These are phyloP conservation scores for Vanessa atalanta DNA, from an alignment of 1,140 invertebrate genomes.

Conservation along the genomic window DNA sequence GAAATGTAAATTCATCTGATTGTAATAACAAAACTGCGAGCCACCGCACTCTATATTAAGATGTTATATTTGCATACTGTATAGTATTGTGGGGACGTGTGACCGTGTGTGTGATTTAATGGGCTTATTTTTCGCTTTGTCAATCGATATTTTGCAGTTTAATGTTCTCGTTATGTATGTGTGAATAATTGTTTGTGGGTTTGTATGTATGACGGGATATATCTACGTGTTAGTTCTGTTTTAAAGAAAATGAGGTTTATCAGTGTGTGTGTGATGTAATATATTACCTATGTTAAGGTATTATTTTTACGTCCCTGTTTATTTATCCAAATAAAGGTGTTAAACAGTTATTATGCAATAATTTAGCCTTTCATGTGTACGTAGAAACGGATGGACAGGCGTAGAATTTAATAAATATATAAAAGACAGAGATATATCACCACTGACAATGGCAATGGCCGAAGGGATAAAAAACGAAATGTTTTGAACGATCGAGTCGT, in stretches of 20 bases:
- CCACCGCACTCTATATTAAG: conserved; percentile 78
- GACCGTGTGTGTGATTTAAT: conserved; percentile 54
- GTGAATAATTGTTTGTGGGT: conserved; percentile 23
- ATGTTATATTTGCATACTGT: conserved; percentile 77
- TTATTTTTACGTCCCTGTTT: neutral
- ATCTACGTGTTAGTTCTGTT: neutral
- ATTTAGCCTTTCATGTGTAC: neutral
- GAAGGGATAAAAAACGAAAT: conserved; percentile 33
- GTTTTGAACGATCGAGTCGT: conserved; percentile 36
- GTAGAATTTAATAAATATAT: conserved; percentile 15
- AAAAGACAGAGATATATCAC: conserved; percentile 11
- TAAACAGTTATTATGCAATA: neutral
- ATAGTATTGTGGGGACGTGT: conserved; percentile 57
- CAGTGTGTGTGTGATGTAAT: neutral
- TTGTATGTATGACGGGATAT: neutral
- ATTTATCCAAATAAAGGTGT: neutral
- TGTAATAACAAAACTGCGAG: conserved; percentile 79
- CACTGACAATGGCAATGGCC: conserved; percentile 32
- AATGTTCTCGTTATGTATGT: conserved; percentile 16
- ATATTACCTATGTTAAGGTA: neutral
- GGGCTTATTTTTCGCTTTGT: conserved; percentile 50
- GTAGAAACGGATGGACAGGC: neutral
- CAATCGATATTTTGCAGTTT: conserved; percentile 39
- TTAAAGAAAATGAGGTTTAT: neutral
- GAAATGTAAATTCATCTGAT: conserved; percentile 80